Base-by-base conservation (phyloP, 2,888 invertebrate species). In the Troides oblongomaculatus region DNA sequence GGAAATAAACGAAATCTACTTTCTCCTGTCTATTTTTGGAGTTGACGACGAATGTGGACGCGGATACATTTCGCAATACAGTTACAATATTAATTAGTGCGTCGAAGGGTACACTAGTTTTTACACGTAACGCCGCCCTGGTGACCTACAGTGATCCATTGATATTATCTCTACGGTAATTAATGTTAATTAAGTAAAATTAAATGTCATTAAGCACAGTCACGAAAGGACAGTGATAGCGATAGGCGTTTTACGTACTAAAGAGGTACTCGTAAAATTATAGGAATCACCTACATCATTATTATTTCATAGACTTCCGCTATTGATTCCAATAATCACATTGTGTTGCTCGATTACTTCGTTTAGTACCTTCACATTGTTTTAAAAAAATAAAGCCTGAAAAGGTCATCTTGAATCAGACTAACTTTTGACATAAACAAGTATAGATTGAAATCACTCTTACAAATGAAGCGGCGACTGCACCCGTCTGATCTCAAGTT, bases 1-100 rank as follows among this genome's bases (percentile, higher is more conserved):
- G 36, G 21, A 59, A 63, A 63, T 36, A 58, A 25, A 46, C 7
- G 50, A 58, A 50, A 64, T 43, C 57, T 58, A 70, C 69, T 70
- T 70, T 70, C 66, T 63, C 70, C 36, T 10, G 4, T 63, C 50
- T 66, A 70, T 70, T 70, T 70, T 70, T 53, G 66, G 66, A 39
- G 62, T 10, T 21, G 39, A 64, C 23, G 3, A 43, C 63, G 43
- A 39, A 70, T 64, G 60, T 64, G 66, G 66, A 14, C 30, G 63
- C 63, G 59, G 63, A 46, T 66, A 43, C 30, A 63, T 63, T 70
- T 70, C 59, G 53, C 63, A 70, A 66, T 64, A 63, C 66, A 43
- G 66, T 60, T 64, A 60, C 50, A 56, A 66, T 58, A 66, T 70
- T 61, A 70, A 62, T 66, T 64, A 70, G 50, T 14, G 39, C 36